Evolutionary conservation across 2,797 vertebrate genomes (phyloP), one percentile per base, ranked within the genome.

Genomic region (Eulemur albifrons): DNA sequence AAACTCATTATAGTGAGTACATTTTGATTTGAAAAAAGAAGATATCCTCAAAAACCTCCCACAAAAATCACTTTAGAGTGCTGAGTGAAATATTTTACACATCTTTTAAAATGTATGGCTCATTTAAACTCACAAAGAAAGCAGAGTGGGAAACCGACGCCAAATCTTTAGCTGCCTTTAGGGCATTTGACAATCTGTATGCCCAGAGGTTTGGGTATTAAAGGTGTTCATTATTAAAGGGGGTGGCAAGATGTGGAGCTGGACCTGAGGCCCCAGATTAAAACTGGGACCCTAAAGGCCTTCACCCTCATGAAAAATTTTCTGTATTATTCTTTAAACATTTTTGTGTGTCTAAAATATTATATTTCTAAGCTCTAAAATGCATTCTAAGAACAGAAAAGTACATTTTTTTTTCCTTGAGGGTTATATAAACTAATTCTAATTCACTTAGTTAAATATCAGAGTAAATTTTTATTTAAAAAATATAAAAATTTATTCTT

Each of bases 41-140:
- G 32, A 83, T 52, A 76, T 21, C 32, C 5, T 84, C 52, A 81
- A 75, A 80, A 21, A 32, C 3, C 32, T 87, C 32, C 45, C 25
- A 50, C 25, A 86, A 63, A 77, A 92, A 97, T 79, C 9, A 65
- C 3, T 14, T 14, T 67, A 73, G 21, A 81, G 21, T 59, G 69
- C 59, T 48, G 27, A 96, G 70, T 90, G 50, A 94, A 93, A 87
- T 95, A 91, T 79, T 91, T 82, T 63, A 59, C 8, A 76, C 14
- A 17, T 72, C 32, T 75, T 81, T 85, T 57, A 61, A 90, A 61
- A 69, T 59, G 32, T 75, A 69, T 72, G 65, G 25, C 35, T 94
- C 54, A 40, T 93, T 80, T 81, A 90, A 75, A 77, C 50, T 88
- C 11, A 76, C n/a, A 80, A 61, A 91, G 27, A 65, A 48, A 94